Evolutionary conservation across 2,113 vertebrate species (phyloP), one percentile per base, ranked within the genome.

Genomic region (Sinocyclocheilus rhinocerous): DNA sequence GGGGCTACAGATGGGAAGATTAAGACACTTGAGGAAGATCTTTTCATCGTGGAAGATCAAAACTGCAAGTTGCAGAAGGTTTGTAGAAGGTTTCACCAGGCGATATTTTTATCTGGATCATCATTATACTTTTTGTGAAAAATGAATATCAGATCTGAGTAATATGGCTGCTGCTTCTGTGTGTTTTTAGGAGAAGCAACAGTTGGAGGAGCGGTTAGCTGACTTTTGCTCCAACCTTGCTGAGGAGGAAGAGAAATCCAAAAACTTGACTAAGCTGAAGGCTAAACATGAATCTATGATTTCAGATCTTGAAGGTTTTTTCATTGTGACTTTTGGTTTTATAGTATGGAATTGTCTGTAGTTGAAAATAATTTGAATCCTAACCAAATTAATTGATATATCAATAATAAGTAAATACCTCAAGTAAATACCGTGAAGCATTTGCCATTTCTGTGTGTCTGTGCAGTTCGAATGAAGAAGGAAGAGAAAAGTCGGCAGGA

Each of bases 221-320:
- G 98, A 99, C 77, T 88, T 97, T 87, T 97, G 94, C 45, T 97
- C 96, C 3, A 99, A 97, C 89, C 94, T 99, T 61, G 95, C 97
- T 0, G 98, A 99, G 90, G 98, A 99, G 89, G 98, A 99, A 87
- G 98, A 99, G 92, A 98, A 98, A 87, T 97, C 98, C 77, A 98
- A 99, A 94, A 99, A 98, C 70, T 92, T 99, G 29, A 96, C 94
- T 70, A 99, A 99, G 81, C 95, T 99, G 84, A 99, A 99, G 93
- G 94, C 91, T 90, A 99, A 99, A 90, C 97, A 98, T 0, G 97
- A 99, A 93, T 98, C 97, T 79, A 99, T 99, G 97, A 98, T 99
- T 91, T 97, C 98, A 10, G 97, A 99, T 76, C 95, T 99, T 20
- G 97, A 99, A 94, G 95, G 97, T 98, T 65, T 90, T 55, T 92